Base-by-base conservation (phyloP, 2,888 invertebrate species). In the Punctoribates punctum region DNA sequence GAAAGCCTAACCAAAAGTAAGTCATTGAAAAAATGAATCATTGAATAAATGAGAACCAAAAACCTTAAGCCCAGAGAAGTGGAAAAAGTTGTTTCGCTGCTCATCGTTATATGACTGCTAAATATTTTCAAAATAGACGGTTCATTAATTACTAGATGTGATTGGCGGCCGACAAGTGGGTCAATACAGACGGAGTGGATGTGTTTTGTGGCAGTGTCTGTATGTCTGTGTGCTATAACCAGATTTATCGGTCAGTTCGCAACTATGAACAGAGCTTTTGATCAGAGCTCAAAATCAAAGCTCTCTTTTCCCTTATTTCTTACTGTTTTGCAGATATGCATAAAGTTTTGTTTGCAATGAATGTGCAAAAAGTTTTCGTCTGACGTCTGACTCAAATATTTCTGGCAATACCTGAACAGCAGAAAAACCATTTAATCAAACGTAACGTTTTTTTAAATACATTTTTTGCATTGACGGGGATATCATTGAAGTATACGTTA, bases 81-180 rank as follows among this genome's bases (percentile, higher is more conserved):
- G 27, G 1, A 60, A 60, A 23, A 60, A 60, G 60, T 60, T 23
- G 23, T 60, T 13, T 27, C 27, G 1, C 60, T 27, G 60, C 23
- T 23, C 60, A 60, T 60, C 60, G 27, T 2, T 60, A 60, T 60
- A 60, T 60, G 8, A 15, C 27, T 60, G 23, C 2, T 27, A 27
- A 20, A 27, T 27, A 60, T 60, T 60, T 27, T 60, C 60, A 25
- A 27, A 60, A 60, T 25, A 23, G 27, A 27, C 60, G 60, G 60
- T 27, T 60, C 27, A 60, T 60, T 60, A 60, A 60, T 60, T 60
- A 60, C 25, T 17, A 17, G 60, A 60, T 27, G 60, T 60, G 60
- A 60, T 60, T 60, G 60, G 60, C 60, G 11, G 60, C 60, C 20
- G 60, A 23, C 60, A 60, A 60, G 60, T 60, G 60, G 60, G 60